Evolutionary conservation across 2,888 invertebrate species (phyloP).

Genomic region (Ennomos fuscantarius): DNA sequence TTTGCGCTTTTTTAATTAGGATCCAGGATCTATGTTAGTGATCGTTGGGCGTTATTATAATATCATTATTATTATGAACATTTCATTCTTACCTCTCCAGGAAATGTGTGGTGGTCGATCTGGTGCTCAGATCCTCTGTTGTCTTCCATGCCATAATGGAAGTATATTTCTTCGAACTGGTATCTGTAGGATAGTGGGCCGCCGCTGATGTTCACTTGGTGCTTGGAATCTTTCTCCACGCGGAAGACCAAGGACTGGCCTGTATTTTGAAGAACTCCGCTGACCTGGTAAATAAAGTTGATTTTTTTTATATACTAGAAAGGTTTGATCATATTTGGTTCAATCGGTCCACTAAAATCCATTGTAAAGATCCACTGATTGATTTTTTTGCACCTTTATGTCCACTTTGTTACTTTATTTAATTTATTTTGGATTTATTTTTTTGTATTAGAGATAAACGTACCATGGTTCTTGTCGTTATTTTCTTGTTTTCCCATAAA

Average conservation of each 20-base stretch:
- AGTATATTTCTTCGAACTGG: slow-evolving; percentile 97
- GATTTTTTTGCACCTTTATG: no score
- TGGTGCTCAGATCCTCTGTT: slow-evolving; percentile 97
- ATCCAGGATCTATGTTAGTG: no score
- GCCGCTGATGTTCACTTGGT: slow-evolving; percentile 97
- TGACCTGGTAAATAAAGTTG: slow-evolving; percentile 90
- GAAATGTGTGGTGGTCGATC: slow-evolving; percentile 97
- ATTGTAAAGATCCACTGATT: no score
- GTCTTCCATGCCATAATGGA: slow-evolving; percentile 96
- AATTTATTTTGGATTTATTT: no score
- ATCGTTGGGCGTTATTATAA: neutral
- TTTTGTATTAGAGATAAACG: no score
- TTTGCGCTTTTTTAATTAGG: no score
- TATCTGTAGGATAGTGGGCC: slow-evolving; percentile 98
- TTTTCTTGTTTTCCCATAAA: no score
- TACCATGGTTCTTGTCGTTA: no score
- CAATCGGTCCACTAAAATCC: no score
- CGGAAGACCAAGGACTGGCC: slow-evolving; percentile 97
- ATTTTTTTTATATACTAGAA: no score
- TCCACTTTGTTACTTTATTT: no score
- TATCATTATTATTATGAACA: neutral
- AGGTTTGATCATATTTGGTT: no score
- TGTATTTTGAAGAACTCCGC: slow-evolving; percentile 95
- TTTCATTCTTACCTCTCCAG: slow-evolving; percentile 94
- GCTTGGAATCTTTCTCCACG: slow-evolving; percentile 95